Evolutionary conservation across 92 coral and sea anemone genomes (phyloP).

Genomic region (Paragorgia papillata): DNA sequence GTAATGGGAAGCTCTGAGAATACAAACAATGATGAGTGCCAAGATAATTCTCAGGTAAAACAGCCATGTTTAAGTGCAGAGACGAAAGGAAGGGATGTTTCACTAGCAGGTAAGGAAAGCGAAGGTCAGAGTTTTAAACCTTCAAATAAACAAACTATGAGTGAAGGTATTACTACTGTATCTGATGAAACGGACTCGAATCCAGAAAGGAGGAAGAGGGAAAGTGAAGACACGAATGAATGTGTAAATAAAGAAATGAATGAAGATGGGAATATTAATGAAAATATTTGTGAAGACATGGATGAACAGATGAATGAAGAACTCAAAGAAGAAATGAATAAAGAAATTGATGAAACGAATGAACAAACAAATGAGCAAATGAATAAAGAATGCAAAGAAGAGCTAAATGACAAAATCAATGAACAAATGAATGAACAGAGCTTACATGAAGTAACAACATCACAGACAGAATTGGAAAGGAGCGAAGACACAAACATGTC

Average conservation of each 20-base stretch:
- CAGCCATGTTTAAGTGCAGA: neutral
- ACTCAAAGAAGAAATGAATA: neutral
- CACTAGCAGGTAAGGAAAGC: neutral
- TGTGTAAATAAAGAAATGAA: neutral
- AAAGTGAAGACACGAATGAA: neutral
- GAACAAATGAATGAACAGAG: neutral
- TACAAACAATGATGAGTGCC: neutral
- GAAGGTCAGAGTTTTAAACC: neutral
- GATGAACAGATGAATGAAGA: neutral
- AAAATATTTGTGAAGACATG: neutral
- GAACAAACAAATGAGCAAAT: neutral
- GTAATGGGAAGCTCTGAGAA: neutral
- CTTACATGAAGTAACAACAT: too few relatives aligned
- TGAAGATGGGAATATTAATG: neutral
- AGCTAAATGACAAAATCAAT: neutral
- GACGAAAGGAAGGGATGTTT: neutral
- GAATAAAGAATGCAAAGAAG: neutral
- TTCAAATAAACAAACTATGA: neutral
- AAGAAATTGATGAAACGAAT: neutral
- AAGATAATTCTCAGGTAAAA: neutral
- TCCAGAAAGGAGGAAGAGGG: neutral
- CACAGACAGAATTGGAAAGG: neutral
- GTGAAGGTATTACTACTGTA: neutral
- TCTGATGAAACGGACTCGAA: neutral
- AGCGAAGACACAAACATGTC: neutral